phyloP scores from a whole-genome alignment of 1,140 invertebrate species.

The Macrobrachium rosenbergii region DNA sequence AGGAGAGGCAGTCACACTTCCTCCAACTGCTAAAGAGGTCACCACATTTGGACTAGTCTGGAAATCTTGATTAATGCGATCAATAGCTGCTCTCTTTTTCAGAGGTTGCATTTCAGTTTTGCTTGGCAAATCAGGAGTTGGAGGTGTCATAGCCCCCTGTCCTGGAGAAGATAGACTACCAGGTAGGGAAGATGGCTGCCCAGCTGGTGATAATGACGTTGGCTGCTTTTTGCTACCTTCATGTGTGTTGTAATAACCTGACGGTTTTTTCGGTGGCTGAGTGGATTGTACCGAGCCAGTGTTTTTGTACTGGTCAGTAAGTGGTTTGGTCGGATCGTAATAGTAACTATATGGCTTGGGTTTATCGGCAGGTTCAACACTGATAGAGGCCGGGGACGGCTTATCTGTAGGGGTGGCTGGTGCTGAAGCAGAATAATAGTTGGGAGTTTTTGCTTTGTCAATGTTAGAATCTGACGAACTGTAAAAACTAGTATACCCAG shows the following conservation, averaged over 20 bases:
- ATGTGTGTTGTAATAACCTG: constrained; percentile 50
- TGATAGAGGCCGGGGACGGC: constrained; percentile 59
- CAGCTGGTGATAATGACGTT: constrained; percentile 46
- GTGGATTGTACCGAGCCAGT: constrained; percentile 56
- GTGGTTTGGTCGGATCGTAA: constrained; percentile 67
- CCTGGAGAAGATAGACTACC: constrained; percentile 51
- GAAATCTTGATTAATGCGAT: constrained; percentile 42
- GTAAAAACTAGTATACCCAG: constrained; percentile 63
- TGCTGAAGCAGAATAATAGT: constrained; percentile 64
- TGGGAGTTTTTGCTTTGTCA: constrained; percentile 65
- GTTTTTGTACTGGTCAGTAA: constrained; percentile 68
- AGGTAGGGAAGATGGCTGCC: constrained; percentile 37
- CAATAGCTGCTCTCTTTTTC: constrained; percentile 56
- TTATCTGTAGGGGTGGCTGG: constrained; percentile 64
- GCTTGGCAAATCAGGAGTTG: constrained; percentile 38
- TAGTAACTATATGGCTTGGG: constrained; percentile 65
- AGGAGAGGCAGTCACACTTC: constrained; percentile 69
- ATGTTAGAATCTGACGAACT: constrained; percentile 56
- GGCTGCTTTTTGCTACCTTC: constrained; percentile 52
- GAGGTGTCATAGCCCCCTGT: constrained; percentile 34
- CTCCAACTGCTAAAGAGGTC: constrained; percentile 5
- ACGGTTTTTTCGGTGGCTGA: constrained; percentile 54
- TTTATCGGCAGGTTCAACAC: constrained; percentile 54
- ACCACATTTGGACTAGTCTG: constrained; percentile 9
- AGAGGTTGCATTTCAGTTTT: constrained; percentile 58